phyloP scores from a whole-genome alignment of 1,140 invertebrate genomes.

The Portunus trituberculatus region DNA sequence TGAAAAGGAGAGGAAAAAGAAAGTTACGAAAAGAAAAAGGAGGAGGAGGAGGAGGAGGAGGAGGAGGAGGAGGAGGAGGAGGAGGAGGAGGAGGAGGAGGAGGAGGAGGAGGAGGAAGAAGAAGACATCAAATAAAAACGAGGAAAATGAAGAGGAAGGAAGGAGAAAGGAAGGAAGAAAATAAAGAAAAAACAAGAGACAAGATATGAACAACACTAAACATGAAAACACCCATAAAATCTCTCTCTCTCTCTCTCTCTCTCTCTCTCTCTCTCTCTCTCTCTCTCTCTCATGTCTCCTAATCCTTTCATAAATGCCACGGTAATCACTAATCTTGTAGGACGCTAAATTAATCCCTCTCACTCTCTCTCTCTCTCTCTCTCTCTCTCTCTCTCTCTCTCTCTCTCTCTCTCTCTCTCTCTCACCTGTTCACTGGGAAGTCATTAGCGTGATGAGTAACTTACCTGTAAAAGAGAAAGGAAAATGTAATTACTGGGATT shows the following conservation, averaged over 20 bases:
- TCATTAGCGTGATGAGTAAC: not conserved
- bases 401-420: not conserved
- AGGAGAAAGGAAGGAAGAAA: too few relatives aligned
- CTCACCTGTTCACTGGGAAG: not conserved
- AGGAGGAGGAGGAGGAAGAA: too few relatives aligned
- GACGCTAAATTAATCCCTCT: not conserved
- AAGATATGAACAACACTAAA: not conserved
- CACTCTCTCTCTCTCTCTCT: conserved; percentile 15
- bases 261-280: conserved; percentile 17
- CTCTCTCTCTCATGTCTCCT: too few relatives aligned
- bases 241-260: conserved; percentile 20
- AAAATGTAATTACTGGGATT: not conserved
- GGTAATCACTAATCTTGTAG: too few relatives aligned
- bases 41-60: not conserved
- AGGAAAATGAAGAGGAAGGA: too few relatives aligned
- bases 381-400: not conserved
- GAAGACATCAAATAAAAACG: too few relatives aligned
- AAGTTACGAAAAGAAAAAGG: not conserved
- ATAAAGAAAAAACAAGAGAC: too few relatives aligned
- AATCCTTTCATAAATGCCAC: too few relatives aligned
- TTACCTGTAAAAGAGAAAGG: not conserved
- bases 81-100: too few relatives aligned
- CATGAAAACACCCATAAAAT: not conserved
- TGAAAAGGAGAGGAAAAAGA: not conserved
- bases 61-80: not conserved